phyloP scores from a whole-genome alignment of 64 coral and sea anemone genomes.

The Catalaphyllia jardinei region DNA sequence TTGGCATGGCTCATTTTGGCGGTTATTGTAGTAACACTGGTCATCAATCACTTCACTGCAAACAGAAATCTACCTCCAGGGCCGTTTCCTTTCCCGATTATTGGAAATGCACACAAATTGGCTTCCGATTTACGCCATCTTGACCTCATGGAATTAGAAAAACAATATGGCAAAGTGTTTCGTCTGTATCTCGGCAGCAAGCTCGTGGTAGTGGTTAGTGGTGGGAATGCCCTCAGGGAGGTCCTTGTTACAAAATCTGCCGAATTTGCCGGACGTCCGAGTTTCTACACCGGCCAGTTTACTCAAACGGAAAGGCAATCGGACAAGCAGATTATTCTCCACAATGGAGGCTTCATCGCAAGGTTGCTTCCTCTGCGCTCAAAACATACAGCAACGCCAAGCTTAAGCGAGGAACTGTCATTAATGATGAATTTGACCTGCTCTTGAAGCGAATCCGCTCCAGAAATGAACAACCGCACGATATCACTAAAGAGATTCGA shows the following conservation, averaged over 20 bases:
- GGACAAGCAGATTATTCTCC: conserved; percentile 8
- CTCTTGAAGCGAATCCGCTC: conserved; percentile 21
- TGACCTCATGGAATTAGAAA: background rate
- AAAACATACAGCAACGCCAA: conserved; percentile 9
- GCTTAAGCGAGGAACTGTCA: conserved; percentile 12
- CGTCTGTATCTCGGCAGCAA: background rate
- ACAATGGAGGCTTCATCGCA: conserved; percentile 20
- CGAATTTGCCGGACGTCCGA: background rate
- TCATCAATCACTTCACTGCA: background rate
- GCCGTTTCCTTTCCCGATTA: background rate
- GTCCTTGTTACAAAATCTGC: background rate
- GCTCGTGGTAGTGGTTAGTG: background rate
- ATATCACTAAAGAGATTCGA: conserved; percentile 37
- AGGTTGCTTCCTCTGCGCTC: background rate
- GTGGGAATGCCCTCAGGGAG: background rate
- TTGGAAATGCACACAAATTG: background rate
- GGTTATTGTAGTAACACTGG: background rate
- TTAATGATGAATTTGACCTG: conserved; percentile 19
- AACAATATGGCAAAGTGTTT: conserved; percentile 9
- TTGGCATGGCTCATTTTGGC: background rate
- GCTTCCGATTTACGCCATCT: background rate
- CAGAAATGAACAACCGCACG: conserved; percentile 15
- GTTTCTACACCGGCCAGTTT: background rate
- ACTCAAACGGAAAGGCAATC: background rate
- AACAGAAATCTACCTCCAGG: background rate